Conservation (phyloP, 2,797 vertebrate species). For the Artibeus jamaicensis region DNA sequence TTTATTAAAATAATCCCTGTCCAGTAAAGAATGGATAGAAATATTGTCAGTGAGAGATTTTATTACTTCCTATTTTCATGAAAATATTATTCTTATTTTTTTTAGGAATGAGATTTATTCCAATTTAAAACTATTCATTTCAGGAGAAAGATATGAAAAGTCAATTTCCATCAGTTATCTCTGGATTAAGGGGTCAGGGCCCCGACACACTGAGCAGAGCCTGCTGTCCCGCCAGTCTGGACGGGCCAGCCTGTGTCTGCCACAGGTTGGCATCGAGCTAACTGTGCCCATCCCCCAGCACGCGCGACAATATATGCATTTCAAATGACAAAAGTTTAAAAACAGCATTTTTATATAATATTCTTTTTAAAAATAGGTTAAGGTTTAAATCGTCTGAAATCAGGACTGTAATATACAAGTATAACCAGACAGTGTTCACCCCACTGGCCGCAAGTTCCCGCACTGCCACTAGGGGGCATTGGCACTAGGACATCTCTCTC, state of each 20-base stretch:
- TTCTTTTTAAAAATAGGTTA: conserved; percentile 83
- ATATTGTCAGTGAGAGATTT: not conserved
- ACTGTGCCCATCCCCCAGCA: conserved; percentile 71
- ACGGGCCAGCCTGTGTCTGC: conserved; percentile 65
- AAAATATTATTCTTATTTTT: too few species aligned
- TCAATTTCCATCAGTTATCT: conserved; percentile 90
- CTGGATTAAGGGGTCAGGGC: conserved; percentile 90
- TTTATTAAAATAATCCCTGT: not conserved
- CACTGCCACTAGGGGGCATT: conserved; percentile 89
- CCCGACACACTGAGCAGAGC: conserved; percentile 71
- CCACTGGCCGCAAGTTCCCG: conserved; percentile 91
- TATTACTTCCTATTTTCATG: not conserved
- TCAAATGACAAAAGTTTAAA: conserved; percentile 90
- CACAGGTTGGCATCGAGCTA: conserved; percentile 54
- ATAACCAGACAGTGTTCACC: conserved; percentile 87
- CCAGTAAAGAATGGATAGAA: not conserved
- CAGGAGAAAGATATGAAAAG: conserved; percentile 99
- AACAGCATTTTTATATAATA: conserved; percentile 83
- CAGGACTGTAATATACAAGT: conserved; percentile 88
- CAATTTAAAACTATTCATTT: conserved; percentile 98
- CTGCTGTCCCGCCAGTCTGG: conserved; percentile 19
- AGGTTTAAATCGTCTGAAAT: conserved; percentile 89
- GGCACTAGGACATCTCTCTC: conserved; percentile 81
- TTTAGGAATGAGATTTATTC: conserved; percentile 99
- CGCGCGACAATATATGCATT: conserved; percentile 89